These are phyloP conservation scores for Frankliniella fusca DNA, from an alignment of 2,888 invertebrate genomes.

Conservation along the genomic window DNA sequence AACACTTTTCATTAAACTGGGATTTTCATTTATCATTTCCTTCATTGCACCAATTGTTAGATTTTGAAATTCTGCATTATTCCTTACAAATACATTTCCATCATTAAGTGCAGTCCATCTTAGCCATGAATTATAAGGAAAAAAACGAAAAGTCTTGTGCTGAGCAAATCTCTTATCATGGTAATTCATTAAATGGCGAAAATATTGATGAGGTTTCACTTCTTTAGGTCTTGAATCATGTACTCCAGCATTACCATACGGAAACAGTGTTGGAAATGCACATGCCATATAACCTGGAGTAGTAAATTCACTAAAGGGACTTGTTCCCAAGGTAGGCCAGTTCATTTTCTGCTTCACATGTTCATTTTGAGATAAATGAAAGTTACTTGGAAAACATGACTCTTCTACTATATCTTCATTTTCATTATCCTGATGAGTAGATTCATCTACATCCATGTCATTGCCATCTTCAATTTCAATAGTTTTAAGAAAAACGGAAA, in stretches of 20 bases:
- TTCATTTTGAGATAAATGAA: neutral
- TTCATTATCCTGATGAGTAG: too few relatives aligned
- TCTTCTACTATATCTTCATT: too few relatives aligned
- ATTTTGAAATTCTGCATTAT: neutral
- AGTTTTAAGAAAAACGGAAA: too few relatives aligned
- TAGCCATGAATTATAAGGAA: conserved; percentile 6
- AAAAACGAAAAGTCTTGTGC: conserved; percentile 28
- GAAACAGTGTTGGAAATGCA: conserved; percentile 35
- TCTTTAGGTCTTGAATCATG: neutral
- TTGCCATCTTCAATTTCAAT: conserved; percentile 18
- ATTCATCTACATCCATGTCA: neutral
- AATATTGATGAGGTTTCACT: conserved; percentile 17
- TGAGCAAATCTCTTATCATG: conserved; percentile 30
- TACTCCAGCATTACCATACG: conserved; percentile 33
- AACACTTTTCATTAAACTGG: conserved; percentile 29
- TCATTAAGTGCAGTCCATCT: neutral
- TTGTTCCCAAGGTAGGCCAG: neutral
- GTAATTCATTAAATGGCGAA: conserved; percentile 27
- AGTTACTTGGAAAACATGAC: too few relatives aligned
- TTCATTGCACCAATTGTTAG: conserved; percentile 3
- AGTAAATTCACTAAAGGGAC: conserved; percentile 31
- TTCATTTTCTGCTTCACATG: neutral
- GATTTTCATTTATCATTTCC: conserved; percentile 28
- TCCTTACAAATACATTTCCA: neutral
- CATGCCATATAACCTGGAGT: conserved; percentile 31